Evolutionary conservation across 2,888 invertebrate genomes (phyloP), one percentile per base, ranked within the genome.

Genomic region (Machimus atricapillus): DNA sequence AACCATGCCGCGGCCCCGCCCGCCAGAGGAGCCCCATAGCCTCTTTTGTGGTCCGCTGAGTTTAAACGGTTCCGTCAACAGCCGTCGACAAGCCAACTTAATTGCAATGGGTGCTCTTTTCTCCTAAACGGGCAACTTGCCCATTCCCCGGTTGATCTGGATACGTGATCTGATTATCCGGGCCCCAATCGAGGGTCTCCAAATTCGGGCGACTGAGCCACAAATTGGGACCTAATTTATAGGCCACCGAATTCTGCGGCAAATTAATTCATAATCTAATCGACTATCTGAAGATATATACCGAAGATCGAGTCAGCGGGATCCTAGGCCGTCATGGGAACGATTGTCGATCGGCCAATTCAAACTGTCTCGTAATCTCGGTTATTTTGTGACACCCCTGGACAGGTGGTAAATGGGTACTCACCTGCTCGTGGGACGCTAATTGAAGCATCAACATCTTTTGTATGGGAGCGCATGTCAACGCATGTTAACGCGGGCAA

Each of bases 321-420:
- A 3, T 23, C 66, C 66, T 66, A 66, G 12, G 1, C 76, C 2
- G n/a, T n/a, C 37, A 76, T 76, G 76, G 76, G 34, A 76, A 34
- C 34, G 37, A 31, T 16, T 16, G 27, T 76, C 37, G 9, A 37
- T 37, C 76, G 9, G 56, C 6, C 56, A 81, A 81, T 81, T 56
- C 81, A 81, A 81, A 34, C 23, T 81, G 81, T 81, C 81, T 52
- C 81, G 46, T 81, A 81, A 81, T 81, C 81, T 81, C 81, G 52
- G 43, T 31, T 27, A 56, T n/a, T 52, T 81, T 81, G 52, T 81
- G 81, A 81, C 81, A 56, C 52, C 34, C 14, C 52, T 52, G 81
- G 52, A 31, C 56, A 81, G 31, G 40, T 40, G 40, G 40, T 40
- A 40, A 40, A 40, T 40, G 40, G 40, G 40, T 56, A 31, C 43